Evolutionary conservation across 2,113 vertebrate genomes (phyloP).

Genomic region (Rissa tridactyla): DNA sequence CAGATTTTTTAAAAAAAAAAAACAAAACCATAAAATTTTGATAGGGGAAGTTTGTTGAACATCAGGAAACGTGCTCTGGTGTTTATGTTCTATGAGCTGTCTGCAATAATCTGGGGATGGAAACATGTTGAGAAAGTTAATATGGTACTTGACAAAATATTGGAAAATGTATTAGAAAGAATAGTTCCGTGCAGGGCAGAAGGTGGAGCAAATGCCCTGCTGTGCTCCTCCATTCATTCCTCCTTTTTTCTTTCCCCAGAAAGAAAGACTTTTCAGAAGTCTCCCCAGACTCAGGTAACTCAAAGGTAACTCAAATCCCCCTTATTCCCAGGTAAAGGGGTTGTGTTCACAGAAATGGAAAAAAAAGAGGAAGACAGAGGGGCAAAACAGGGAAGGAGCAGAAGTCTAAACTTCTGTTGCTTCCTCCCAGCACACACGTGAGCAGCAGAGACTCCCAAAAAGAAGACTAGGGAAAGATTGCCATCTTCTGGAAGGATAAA

Average conservation of each 20-base stretch:
- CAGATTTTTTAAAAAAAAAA: not conserved
- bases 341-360: not conserved
- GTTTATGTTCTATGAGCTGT: not conserved
- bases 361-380: not conserved
- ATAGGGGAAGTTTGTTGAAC: not conserved
- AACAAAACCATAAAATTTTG: not conserved
- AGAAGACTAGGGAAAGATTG: constrained; percentile 38
- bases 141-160: not conserved
- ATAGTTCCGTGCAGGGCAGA: not conserved
- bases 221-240: not conserved
- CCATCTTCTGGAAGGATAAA: constrained; percentile 67
- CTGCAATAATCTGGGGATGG: not conserved
- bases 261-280: not conserved
- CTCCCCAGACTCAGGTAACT: not conserved
- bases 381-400: not conserved
- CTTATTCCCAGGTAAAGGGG: not conserved
- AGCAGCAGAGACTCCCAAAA: not conserved
- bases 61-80: not conserved
- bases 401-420: not conserved
- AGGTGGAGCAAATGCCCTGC: not conserved
- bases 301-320: not conserved
- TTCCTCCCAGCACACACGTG: not conserved
- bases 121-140: not conserved
- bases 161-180: not conserved
- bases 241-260: not conserved